phyloP scores from a whole-genome alignment of 2,113 vertebrate genomes.

The Erythrocercus mccallii region DNA sequence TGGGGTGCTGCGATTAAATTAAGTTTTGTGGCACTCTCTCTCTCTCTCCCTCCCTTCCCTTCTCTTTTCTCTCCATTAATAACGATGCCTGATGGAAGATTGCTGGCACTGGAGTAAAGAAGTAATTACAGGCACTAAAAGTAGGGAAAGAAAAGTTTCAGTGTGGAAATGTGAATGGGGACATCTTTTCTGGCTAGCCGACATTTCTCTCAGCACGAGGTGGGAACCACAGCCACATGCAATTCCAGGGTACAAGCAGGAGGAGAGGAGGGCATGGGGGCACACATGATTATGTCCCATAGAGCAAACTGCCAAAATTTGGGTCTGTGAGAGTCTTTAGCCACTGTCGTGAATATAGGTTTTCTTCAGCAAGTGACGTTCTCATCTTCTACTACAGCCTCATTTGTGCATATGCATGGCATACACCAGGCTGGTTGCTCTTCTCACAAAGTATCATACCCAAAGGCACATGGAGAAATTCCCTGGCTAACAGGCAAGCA shows the following conservation, averaged over 20 bases:
- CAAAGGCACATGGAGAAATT: neutral
- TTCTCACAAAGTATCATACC: neutral
- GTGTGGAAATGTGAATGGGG: slow-evolving; percentile 54
- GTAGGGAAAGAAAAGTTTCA: slow-evolving; percentile 54
- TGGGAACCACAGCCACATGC: neutral
- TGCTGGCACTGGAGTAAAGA: slow-evolving; percentile 70
- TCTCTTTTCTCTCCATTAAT: slow-evolving; percentile 58
- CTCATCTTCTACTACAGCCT: neutral
- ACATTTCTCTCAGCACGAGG: neutral
- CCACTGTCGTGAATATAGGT: neutral
- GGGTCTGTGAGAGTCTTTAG: neutral
- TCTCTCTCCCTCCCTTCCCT: slow-evolving; percentile 10
- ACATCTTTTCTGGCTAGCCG: slow-evolving; percentile 12
- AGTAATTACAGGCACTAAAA: slow-evolving; percentile 68
- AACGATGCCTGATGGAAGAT: slow-evolving; percentile 67
- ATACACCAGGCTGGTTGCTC: neutral
- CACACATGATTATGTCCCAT: neutral
- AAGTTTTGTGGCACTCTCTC: slow-evolving; percentile 70
- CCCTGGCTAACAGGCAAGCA: neutral
- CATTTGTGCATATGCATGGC: fast-evolving
- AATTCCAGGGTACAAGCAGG: neutral
- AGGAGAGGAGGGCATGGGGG: neutral
- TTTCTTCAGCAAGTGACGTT: neutral
- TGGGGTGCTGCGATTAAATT: slow-evolving; percentile 78
- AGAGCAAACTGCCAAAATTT: neutral